Evolutionary conservation across 2,113 vertebrate genomes (phyloP).

Genomic region (Hippoglossus stenolepis): DNA sequence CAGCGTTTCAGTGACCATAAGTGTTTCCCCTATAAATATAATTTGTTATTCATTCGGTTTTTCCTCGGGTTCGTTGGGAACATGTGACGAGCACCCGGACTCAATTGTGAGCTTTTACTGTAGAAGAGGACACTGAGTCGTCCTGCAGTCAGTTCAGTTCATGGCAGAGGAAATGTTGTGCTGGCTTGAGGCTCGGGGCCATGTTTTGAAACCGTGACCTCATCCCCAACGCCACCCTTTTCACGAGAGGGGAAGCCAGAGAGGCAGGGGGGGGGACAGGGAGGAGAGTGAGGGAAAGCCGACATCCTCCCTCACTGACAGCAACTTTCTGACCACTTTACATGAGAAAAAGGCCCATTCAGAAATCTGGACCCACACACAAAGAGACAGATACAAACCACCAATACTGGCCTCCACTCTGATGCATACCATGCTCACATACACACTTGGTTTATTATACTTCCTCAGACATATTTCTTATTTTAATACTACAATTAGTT

Average conservation of each 20-base stretch:
- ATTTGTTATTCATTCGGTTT: slow-evolving; percentile 10
- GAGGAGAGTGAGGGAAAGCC: slow-evolving; percentile 22
- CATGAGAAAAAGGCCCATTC: slow-evolving; percentile 59
- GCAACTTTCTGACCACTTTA: slow-evolving; percentile 54
- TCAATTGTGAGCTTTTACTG: background rate
- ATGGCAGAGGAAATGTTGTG: slow-evolving; percentile 57
- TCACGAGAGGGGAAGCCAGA: slow-evolving; percentile 36
- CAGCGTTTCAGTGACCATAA: background rate
- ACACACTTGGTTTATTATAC: background rate
- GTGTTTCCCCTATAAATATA: background rate
- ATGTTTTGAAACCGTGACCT: slow-evolving; percentile 79
- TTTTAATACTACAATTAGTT: background rate
- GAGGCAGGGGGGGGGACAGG: slow-evolving; percentile 17
- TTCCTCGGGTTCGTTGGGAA: slow-evolving; percentile 24
- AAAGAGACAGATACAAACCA: slow-evolving; percentile 6
- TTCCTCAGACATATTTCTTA: background rate
- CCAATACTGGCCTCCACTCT: slow-evolving; percentile 14
- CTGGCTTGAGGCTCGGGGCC: slow-evolving; percentile 49
- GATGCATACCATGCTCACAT: background rate
- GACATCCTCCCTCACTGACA: slow-evolving; percentile 54
- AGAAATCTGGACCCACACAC: slow-evolving; percentile 32
- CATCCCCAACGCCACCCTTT: slow-evolving; percentile 70
- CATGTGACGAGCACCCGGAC: slow-evolving; percentile 32
- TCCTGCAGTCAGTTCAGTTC: slow-evolving; percentile 23
- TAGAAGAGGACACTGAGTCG: background rate